Evolutionary conservation across 2,113 vertebrate genomes (phyloP), one percentile per base, ranked within the genome.

Genomic region (Electrona antarctica): DNA sequence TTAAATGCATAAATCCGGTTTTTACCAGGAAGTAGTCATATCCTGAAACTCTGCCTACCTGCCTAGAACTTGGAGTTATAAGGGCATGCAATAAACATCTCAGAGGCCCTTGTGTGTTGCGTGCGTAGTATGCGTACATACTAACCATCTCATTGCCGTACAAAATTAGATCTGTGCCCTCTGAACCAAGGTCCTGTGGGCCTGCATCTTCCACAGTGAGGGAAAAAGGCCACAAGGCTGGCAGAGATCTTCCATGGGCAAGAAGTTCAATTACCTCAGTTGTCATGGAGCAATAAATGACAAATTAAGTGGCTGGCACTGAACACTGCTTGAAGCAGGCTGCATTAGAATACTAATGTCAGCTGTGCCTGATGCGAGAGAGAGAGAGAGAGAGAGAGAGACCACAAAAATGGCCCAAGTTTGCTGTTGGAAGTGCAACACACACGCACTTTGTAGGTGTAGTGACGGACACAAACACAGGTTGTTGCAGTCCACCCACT

Each of bases 211-310:
- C 67, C 58, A 79, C 73, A 77, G 64, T 73, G 66, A 81, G 78
- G 79, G 65, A 71, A 77, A 83, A 77, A 41, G 61, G 71, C 83
- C 88, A 88, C 79, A 67, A 73, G 83, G 88, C 78, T 82, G 74
- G 82, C 81, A 74, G 81, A 75, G 87, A 80, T 65, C 74, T 69
- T 88, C 83, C 80, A 71, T 86, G 79, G 87, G 87, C 88, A 85
- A 87, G 83, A 84, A 85, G 89, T 91, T 91, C 90, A 92, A 91
- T 92, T 93, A 93, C 89, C 83, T 84, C 87, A 91, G 89, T 91
- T 93, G 90, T 90, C 91, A 89, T 89, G 86, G 87, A 87, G 86
- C 91, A 91, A 92, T 92, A 92, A 90, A 92, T 91, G 87, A 90
- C 87, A 89, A 93, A 92, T 92, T 88, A 93, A 90, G 85, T 88